These are phyloP conservation scores for Limnodromus scolopaceus DNA, from an alignment of 2,797 vertebrate species.

Conservation along the genomic window DNA sequence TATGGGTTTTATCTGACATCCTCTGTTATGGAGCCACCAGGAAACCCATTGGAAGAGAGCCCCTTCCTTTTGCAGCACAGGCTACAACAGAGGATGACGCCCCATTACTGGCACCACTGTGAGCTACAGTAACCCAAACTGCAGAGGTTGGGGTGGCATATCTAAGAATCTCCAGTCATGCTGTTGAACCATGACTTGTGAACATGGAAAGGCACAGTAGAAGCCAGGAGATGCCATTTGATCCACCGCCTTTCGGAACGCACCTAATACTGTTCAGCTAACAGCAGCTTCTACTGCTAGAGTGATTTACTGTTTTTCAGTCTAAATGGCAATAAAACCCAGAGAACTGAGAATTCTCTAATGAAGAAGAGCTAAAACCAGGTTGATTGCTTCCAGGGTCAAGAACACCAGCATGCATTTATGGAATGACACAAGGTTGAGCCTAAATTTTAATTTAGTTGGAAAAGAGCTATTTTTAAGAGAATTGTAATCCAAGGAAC, in stretches of 20 bases:
- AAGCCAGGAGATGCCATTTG: neutral
- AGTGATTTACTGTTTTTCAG: neutral
- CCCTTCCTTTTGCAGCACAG: neutral
- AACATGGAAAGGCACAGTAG: neutral
- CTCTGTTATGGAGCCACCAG: neutral
- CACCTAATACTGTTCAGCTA: neutral
- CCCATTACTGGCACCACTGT: fast-evolving
- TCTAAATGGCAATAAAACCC: neutral
- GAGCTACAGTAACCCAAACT: neutral
- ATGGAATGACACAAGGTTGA: neutral
- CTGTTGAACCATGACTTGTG: neutral
- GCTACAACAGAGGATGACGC: neutral
- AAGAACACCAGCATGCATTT: neutral
- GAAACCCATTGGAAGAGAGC: neutral
- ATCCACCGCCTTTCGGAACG: neutral
- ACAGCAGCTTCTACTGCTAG: neutral
- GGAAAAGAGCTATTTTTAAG: neutral
- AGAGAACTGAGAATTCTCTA: neutral
- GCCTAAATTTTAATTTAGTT: neutral
- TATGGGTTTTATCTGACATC: neutral
- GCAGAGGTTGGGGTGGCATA: neutral
- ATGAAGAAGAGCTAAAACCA: neutral
- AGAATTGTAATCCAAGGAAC: neutral
- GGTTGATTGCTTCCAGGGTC: neutral
- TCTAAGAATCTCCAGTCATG: neutral